Conservation (phyloP, 2,113 vertebrate genomes). For the Trachemys scripta region DNA sequence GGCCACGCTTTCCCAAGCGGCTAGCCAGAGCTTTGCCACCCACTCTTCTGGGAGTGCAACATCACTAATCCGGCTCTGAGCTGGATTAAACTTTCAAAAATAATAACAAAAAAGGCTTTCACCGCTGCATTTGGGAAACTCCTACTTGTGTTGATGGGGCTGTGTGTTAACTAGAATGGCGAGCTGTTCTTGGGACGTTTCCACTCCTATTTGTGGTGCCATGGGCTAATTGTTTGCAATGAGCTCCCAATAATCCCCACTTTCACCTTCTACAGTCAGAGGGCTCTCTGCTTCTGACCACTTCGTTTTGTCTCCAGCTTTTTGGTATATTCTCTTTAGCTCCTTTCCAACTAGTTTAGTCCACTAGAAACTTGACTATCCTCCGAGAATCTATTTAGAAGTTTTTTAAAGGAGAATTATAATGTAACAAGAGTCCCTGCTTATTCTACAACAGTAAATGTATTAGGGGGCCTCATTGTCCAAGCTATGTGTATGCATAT, state of each 20-base stretch:
- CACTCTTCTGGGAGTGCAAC: rapidly evolving
- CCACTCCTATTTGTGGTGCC: not conserved
- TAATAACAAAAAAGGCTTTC: not conserved
- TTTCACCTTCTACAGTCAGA: not conserved
- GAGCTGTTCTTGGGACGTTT: not conserved
- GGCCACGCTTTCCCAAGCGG: rapidly evolving
- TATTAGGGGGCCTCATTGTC: not conserved
- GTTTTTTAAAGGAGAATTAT: not conserved
- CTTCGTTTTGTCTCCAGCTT: not conserved
- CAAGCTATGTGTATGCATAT: not conserved
- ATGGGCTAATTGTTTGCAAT: not conserved
- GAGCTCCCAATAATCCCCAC: not conserved
- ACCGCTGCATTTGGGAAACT: rapidly evolving
- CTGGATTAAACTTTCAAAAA: not conserved
- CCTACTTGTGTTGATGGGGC: not conserved
- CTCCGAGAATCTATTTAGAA: not conserved
- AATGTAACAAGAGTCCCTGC: not conserved
- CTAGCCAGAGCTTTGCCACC: not conserved
- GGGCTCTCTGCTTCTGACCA: not conserved
- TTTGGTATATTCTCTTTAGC: not conserved
- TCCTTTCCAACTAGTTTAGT: not conserved
- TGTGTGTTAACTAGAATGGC: not conserved
- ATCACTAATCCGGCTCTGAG: not conserved
- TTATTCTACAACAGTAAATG: not conserved
- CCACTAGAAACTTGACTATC: not conserved